Conservation (phyloP, 35 echinoderm and acorn worm species). For the Apostichopus japonicus region DNA sequence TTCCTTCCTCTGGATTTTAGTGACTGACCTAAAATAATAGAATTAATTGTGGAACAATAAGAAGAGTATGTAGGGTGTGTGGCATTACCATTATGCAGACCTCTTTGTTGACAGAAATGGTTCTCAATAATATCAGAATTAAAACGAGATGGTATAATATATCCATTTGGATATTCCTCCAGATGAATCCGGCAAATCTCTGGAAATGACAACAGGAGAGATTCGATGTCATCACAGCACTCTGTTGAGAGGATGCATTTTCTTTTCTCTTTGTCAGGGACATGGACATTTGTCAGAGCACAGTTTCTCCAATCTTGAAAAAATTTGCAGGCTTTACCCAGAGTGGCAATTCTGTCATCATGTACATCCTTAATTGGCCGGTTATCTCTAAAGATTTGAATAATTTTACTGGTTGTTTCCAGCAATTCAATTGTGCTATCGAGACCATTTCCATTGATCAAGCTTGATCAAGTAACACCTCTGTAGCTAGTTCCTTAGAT, state of each 20-base stretch:
- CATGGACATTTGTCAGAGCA: background rate
- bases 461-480: background rate
- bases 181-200: background rate
- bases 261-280: background rate
- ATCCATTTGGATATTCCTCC: slow-evolving; percentile 1
- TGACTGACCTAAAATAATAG: slow-evolving; percentile 28
- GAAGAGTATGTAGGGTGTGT: slow-evolving; percentile 22
- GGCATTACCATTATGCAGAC: slow-evolving; percentile 34
- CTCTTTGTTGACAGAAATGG: slow-evolving; percentile 45
- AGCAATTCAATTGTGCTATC: slow-evolving; percentile 14
- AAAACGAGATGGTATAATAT: slow-evolving; percentile 38
- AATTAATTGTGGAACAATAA: slow-evolving; percentile 31
- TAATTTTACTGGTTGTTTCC: background rate
- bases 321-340: background rate
- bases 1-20: too few species aligned
- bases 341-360: background rate
- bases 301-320: slow-evolving; percentile 15
- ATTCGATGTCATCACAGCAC: slow-evolving; percentile 29
- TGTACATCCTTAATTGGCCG: background rate
- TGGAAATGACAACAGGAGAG: slow-evolving; percentile 9
- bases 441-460: background rate
- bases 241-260: too few species aligned
- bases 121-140: slow-evolving; percentile 46
- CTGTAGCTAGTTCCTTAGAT: background rate
- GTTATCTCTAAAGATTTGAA: slow-evolving; percentile 7